Conservation (phyloP, 2,113 vertebrate genomes). For the Tragelaphus buxtoni region DNA sequence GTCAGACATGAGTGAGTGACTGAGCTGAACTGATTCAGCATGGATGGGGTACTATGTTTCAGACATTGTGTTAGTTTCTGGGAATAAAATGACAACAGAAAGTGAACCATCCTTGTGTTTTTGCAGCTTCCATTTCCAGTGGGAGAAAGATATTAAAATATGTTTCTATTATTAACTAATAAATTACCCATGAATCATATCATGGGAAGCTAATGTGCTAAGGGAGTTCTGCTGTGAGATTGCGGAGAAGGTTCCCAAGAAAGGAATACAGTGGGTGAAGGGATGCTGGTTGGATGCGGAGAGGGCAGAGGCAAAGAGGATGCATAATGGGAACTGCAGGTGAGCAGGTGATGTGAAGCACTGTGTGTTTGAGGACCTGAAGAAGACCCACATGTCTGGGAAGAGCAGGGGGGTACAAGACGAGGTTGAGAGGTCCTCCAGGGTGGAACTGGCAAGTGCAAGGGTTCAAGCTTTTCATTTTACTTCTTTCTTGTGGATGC, state of each 20-base stretch:
- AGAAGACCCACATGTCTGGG: not conserved
- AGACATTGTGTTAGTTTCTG: not conserved
- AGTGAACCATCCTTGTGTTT: not conserved
- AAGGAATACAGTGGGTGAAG: too few relatives aligned
- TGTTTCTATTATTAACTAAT: not conserved
- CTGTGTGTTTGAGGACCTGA: not conserved
- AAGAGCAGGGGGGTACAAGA: too few relatives aligned
- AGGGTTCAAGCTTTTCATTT: not conserved
- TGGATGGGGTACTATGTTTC: not conserved
- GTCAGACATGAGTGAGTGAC: rapidly evolving
- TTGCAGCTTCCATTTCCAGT: not conserved
- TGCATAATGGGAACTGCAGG: not conserved
- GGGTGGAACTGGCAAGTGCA: not conserved
- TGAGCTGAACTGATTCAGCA: not conserved
- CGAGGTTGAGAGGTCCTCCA: rapidly evolving
- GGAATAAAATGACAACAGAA: not conserved
- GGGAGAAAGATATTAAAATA: not conserved
- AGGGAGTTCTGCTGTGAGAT: not conserved
- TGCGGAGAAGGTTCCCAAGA: not conserved
- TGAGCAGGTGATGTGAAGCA: rapidly evolving
- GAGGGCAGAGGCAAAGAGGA: rapidly evolving
- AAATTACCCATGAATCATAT: not conserved
- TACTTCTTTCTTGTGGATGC: not conserved
- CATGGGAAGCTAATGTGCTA: not conserved
- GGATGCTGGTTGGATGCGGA: not conserved